These are phyloP conservation scores for Simalia tracyae DNA, from an alignment of 2,797 vertebrate species.

Conservation along the genomic window DNA sequence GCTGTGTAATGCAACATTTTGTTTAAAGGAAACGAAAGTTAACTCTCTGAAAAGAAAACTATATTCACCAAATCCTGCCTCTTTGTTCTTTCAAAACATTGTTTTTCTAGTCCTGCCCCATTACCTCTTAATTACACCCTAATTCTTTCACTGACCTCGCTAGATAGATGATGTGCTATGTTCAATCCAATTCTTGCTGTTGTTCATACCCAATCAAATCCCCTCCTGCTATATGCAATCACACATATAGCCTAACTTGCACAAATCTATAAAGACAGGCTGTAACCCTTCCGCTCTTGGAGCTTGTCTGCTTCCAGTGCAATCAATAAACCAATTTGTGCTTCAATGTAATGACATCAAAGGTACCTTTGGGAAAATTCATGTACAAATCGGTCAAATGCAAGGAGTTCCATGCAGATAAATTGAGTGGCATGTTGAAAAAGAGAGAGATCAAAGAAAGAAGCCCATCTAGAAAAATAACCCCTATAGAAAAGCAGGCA, in stretches of 20 bases:
- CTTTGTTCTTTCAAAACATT: neutral
- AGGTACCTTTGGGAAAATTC: neutral
- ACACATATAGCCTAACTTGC: neutral
- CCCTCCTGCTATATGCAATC: neutral
- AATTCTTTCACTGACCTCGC: neutral
- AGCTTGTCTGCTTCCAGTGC: neutral
- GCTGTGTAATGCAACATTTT: no score
- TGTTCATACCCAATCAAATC: neutral
- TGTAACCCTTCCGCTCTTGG: neutral
- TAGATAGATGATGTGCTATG: neutral
- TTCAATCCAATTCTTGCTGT: neutral
- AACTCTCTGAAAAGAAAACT: neutral
- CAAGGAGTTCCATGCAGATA: neutral
- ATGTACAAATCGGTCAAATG: neutral
- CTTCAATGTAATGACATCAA: neutral
- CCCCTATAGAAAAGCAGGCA: neutral
- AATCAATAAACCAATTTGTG: neutral
- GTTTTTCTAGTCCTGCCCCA: neutral
- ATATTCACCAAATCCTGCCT: neutral
- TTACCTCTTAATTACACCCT: neutral
- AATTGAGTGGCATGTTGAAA: neutral
- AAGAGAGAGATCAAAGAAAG: neutral
- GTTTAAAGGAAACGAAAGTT: neutral
- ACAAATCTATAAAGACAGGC: neutral
- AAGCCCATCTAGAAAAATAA: neutral